Percentiles rank a stretch among this genome's conserved stretches.
Evolutionary conservation across 1,140 invertebrate species (phyloP).

Genomic region (Palaemon carinicauda): DNA sequence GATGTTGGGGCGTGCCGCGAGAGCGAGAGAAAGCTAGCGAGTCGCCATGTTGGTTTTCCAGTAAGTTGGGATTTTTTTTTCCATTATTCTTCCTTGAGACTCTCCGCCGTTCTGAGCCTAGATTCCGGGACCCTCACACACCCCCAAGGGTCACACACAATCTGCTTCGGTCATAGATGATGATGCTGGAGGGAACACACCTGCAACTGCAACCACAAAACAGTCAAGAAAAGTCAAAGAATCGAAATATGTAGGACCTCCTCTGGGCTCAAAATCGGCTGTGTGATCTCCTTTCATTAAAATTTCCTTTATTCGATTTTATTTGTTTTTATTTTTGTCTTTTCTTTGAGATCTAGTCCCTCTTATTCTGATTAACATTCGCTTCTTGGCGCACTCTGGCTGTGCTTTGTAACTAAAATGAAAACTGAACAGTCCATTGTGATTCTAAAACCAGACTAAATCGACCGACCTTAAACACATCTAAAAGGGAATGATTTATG

Average conservation of each 20-base stretch:
- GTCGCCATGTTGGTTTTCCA: conserved; percentile 1
- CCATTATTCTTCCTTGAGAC: conserved; percentile 14
- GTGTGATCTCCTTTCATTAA: conserved; percentile 6
- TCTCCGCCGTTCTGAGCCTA: conserved; percentile 30
- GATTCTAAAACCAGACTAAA: conserved; percentile 18
- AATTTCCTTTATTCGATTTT: background rate
- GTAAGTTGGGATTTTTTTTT: conserved; percentile 18
- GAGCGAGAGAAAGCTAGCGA: background rate
- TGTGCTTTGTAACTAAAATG: conserved; percentile 32
- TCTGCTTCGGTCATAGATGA: too few species aligned
- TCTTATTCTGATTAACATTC: conserved; percentile 16
- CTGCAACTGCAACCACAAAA: too few species aligned
- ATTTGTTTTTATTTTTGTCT: conserved; percentile 1
- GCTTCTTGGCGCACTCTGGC: conserved; percentile 31
- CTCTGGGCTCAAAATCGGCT: conserved; percentile 31
- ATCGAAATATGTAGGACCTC: background rate
- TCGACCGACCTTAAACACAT: conserved; percentile 36
- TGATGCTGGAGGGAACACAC: too few species aligned
- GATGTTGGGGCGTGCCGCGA: too few species aligned
- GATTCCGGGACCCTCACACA: background rate
- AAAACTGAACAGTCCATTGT: conserved; percentile 3
- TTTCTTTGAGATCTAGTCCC: conserved; percentile 14
- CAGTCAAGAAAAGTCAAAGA: background rate
- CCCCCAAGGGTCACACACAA: too few species aligned
- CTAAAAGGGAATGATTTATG: conserved; percentile 6